Evolutionary conservation across 2,113 vertebrate genomes (phyloP).

Genomic region (Cynoglossus semilaevis): DNA sequence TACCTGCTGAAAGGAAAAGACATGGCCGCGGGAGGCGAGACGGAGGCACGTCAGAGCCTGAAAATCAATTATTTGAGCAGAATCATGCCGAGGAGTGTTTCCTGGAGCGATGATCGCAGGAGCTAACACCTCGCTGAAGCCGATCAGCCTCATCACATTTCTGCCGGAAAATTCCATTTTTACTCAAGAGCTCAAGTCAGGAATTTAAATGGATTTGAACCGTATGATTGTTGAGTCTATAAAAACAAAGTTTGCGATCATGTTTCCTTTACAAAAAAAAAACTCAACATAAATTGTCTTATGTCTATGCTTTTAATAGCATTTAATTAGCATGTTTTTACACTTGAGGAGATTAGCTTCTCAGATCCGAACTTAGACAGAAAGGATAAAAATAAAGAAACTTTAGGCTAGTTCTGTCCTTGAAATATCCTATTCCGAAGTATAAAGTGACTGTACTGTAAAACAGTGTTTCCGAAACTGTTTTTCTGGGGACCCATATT

Average conservation of each 20-base stretch:
- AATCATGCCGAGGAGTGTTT: not conserved
- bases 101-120: conserved; percentile 4
- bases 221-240: not conserved
- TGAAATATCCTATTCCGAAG: no score
- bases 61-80: conserved; percentile 18
- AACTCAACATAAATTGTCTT: not conserved
- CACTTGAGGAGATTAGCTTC: not conserved
- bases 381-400: no score
- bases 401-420: no score
- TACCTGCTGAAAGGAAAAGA: conserved; percentile 17
- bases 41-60: conserved; percentile 35
- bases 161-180: conserved; percentile 24
- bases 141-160: not conserved
- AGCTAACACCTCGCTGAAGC: conserved; percentile 8
- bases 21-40: conserved; percentile 11
- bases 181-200: not conserved
- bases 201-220: not conserved
- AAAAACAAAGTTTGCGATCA: not conserved
- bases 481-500: no score
- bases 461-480: no score
- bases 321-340: no score
- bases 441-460: no score
- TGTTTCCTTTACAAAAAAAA: not conserved
- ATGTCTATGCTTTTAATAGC: not conserved
- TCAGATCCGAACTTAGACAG: not conserved